A percentile compares a stretch with the other conserved stretches of the same genome.
Evolutionary conservation across 2,113 vertebrate genomes (phyloP).

Genomic region (Rhipidura dahli): DNA sequence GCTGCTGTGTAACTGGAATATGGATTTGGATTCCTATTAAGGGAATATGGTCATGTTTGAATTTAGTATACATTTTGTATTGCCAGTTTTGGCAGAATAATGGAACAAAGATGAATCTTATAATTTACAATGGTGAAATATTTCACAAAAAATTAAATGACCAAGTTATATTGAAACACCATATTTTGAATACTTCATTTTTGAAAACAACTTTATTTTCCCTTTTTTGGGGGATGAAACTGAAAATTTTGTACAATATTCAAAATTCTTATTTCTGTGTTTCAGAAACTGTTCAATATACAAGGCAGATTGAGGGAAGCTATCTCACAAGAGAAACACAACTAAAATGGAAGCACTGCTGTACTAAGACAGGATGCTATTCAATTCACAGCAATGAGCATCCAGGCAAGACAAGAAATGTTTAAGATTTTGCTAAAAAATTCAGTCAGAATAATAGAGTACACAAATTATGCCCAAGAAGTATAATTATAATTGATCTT

Average conservation of each 20-base stretch:
- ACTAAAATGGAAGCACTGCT: background rate
- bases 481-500: background rate
- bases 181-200: background rate
- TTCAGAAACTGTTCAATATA: background rate
- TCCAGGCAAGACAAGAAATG: background rate
- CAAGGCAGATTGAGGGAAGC: background rate
- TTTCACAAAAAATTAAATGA: background rate
- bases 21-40: background rate
- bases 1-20: background rate
- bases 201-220: background rate
- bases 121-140: background rate
- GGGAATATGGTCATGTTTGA: background rate
- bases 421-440: background rate
- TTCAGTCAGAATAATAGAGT: background rate
- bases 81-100: background rate
- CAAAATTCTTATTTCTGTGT: accelerated
- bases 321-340: background rate
- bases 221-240: background rate
- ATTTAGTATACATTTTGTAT: background rate
- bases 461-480: background rate
- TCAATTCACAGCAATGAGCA: background rate
- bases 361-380: background rate
- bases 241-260: background rate
- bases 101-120: background rate
- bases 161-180: background rate